Conservation (phyloP, 2,888 invertebrate species). For the Polyommatus iphigenia region DNA sequence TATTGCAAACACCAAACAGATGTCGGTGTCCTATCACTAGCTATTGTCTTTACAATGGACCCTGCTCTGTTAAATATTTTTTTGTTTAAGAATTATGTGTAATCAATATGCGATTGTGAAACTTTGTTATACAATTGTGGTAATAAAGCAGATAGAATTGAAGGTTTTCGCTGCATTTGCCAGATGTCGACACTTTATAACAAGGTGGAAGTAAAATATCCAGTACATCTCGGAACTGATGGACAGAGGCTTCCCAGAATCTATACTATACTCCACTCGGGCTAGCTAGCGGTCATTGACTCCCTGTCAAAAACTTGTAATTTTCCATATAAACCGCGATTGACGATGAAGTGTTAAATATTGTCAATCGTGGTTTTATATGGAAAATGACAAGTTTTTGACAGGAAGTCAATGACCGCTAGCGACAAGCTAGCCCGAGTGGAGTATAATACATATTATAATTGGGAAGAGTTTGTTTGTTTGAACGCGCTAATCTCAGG, state of each 20-base stretch:
- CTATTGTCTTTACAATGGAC: constrained; percentile 25
- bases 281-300: too few species aligned
- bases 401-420: too few species aligned
- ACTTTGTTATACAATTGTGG: constrained; percentile 18
- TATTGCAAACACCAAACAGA: constrained; percentile 28
- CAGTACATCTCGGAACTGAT: not conserved
- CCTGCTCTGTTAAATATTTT: constrained; percentile 9
- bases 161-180: not conserved
- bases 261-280: too few species aligned
- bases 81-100: not conserved
- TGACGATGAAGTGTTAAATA: too few species aligned
- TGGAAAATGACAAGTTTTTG: too few species aligned
- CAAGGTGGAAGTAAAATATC: not conserved
- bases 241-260: not conserved
- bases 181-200: not conserved
- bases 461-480: too few species aligned
- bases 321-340: too few species aligned
- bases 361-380: too few species aligned
- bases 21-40: constrained; percentile 30
- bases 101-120: constrained; percentile 1
- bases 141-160: not conserved
- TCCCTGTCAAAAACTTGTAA: too few species aligned
- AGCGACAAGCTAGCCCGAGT: too few species aligned
- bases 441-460: too few species aligned
- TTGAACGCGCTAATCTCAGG: too few species aligned